Base-by-base conservation (phyloP, 1,140 invertebrate genomes). In the Drosophila sturtevanti region DNA sequence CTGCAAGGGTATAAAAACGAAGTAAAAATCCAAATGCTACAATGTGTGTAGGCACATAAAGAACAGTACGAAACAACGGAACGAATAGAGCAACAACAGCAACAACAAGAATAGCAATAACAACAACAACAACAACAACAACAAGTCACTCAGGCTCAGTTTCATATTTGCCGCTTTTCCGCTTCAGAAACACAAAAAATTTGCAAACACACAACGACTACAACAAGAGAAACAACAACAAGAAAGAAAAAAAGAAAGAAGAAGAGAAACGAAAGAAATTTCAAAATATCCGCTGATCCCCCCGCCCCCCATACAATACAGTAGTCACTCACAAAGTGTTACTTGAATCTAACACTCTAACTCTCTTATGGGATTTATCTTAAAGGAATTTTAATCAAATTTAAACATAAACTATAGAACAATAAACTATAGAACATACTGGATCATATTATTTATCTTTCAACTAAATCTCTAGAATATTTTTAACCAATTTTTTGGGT, bases 101-200 rank as follows among this genome's bases (percentile, higher is more conserved):
- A 59, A 54, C 27, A 70, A 54, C 69, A 34, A 34, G 12, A n/a
- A n/a, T n/a, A n/a, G n/a, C n/a, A n/a, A n/a, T n/a, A 41, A 48
- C 37, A 21, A 12, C 38, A 54, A 61, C 54, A 73, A 63, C 2
- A 59, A 31, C 63, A 24, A 31, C 14, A 59, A 54, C 27, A 70
- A 54, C 69, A 34, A 34, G 12, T 61, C 61, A 74, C 34, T 56
- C 54, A 62, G 58, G 35, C 44, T n/a, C n/a, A 44, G 52, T 71
- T 71, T 71, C 72, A 71, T 66, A 75, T 71, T 75, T 75, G 60
- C 55, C 72, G 41, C 14, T 65, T 70, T 68, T 63, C 44, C 22
- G 37, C 37, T 58, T 21, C 5, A 2, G 10, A 18, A 35, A 22
- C 41, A 48, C 41, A 48, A 48, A 48, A 48, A 48, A 48, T 48